Evolutionary conservation across 1,140 invertebrate species (phyloP).

Genomic region (Vanessa tameamea): DNA sequence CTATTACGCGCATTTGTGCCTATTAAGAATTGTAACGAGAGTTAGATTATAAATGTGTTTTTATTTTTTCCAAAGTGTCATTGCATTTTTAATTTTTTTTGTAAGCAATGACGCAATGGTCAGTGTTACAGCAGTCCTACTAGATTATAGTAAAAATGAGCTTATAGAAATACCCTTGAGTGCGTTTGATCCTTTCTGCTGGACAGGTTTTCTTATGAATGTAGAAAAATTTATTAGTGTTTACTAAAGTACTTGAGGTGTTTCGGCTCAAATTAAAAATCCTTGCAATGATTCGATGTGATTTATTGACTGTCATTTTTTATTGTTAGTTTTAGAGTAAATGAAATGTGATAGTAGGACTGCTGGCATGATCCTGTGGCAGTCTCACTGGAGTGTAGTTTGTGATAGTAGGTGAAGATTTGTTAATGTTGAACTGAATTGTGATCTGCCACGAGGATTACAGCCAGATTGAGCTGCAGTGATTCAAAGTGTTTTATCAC

Average conservation of each 20-base stretch:
- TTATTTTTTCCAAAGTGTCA: slow-evolving; percentile 54
- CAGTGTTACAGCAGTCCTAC: slow-evolving; percentile 62
- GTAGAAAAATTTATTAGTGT: slow-evolving; percentile 40
- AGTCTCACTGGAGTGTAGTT: slow-evolving; percentile 43
- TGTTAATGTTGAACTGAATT: slow-evolving; percentile 48
- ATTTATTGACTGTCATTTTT: slow-evolving; percentile 71
- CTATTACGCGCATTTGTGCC: slow-evolving; percentile 67
- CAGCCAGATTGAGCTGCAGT: slow-evolving; percentile 32
- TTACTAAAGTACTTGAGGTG: slow-evolving; percentile 35
- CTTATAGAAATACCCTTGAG: slow-evolving; percentile 41
- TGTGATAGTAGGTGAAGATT: slow-evolving; percentile 43
- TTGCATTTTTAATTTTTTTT: slow-evolving; percentile 55
- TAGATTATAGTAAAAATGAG: slow-evolving; percentile 43
- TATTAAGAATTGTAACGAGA: slow-evolving; percentile 51
- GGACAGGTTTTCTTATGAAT: slow-evolving; percentile 46
- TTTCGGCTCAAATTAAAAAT: slow-evolving; percentile 44
- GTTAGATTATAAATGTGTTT: slow-evolving; percentile 56
- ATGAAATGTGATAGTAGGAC: slow-evolving; percentile 68
- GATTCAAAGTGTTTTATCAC: slow-evolving; percentile 49
- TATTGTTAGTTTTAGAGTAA: slow-evolving; percentile 54
- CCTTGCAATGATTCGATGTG: slow-evolving; percentile 48
- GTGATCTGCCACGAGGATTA: slow-evolving; percentile 42
- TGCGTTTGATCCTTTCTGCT: slow-evolving; percentile 49
- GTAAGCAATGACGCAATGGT: slow-evolving; percentile 49
- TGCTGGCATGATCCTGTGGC: slow-evolving; percentile 54